phyloP scores from a whole-genome alignment of 2,797 vertebrate genomes.

The Prunella strophiata region DNA sequence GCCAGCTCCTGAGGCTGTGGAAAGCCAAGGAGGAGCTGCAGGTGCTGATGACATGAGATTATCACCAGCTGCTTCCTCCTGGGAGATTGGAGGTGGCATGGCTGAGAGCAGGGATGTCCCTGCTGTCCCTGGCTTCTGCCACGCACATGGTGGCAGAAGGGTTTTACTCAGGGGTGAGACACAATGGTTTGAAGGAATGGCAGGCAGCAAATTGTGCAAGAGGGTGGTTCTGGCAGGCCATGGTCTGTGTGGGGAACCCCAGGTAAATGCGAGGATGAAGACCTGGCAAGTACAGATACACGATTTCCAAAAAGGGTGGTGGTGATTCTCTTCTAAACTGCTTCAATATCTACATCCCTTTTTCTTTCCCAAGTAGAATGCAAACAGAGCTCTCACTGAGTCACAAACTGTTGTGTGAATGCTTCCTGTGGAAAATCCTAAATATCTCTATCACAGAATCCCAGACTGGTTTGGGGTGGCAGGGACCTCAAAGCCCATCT shows the following conservation, averaged over 20 bases:
- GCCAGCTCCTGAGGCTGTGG: neutral
- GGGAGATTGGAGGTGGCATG: neutral
- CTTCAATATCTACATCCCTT: neutral
- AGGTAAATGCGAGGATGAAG: neutral
- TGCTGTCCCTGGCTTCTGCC: neutral
- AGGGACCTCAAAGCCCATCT: neutral
- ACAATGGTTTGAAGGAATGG: neutral
- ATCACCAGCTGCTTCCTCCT: neutral
- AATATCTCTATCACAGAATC: neutral
- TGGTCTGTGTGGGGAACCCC: neutral
- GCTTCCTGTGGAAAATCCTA: neutral
- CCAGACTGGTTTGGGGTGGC: neutral
- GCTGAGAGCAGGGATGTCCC: neutral
- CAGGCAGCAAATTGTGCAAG: neutral
- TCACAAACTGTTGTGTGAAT: neutral
- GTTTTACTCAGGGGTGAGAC: neutral
- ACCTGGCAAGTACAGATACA: neutral
- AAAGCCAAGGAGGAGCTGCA: neutral
- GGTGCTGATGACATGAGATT: neutral
- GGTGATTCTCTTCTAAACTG: neutral
- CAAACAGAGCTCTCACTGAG: neutral
- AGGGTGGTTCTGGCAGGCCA: rapidly evolving
- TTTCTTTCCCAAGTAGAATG: neutral
- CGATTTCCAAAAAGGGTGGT: neutral
- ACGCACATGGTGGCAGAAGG: neutral